Evolutionary conservation across 2,888 invertebrate genomes (phyloP), one percentile per base, ranked within the genome.

Genomic region (Orchesellides sinensis): DNA sequence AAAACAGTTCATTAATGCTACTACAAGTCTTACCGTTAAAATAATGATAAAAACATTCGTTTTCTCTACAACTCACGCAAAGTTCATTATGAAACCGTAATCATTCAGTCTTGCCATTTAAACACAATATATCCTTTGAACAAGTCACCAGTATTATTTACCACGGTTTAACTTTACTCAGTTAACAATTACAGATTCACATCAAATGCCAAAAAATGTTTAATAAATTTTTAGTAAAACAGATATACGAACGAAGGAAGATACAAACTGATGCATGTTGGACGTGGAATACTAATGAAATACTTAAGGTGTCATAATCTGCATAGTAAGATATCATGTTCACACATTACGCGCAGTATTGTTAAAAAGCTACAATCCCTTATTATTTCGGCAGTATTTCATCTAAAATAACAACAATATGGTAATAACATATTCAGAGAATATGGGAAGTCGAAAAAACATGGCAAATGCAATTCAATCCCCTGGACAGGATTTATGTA

Each of bases 241-340:
- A 14, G 40, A 2, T 40, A 8, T 40, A 14, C 10, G 40, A n/a
- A 8, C n/a, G 40, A 40, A 14, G 10, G 40, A 40, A n/a, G 40
- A 40, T 40, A n/a, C n/a, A n/a, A n/a, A 35, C 21, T 52, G 1
- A 8, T 17, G 17, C 52, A 19, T 52, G 19, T 52, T 52, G 19
- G 10, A 52, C 19, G 52, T 19, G 19, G 19, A 52, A 17, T 40
- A n/a, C 40, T 5, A 27, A 27, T n/a, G 21, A 56, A 17, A 40
- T 47, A 5, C 2, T 70, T 69, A 21, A 56, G 56, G 70, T 70
- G 70, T 70, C 54, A 70, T n/a, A 56, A 70, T 56, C 10, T 40
- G n/a, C 14, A 5, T 23, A 27, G n/a, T 70, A 25, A 59, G 35
- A 23, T 25, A 70, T 56, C 70, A 56, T 70, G 56, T 56, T 68